These are phyloP conservation scores for Shargacucullia verbasci DNA, from an alignment of 2,888 invertebrate genomes.

Conservation along the genomic window DNA sequence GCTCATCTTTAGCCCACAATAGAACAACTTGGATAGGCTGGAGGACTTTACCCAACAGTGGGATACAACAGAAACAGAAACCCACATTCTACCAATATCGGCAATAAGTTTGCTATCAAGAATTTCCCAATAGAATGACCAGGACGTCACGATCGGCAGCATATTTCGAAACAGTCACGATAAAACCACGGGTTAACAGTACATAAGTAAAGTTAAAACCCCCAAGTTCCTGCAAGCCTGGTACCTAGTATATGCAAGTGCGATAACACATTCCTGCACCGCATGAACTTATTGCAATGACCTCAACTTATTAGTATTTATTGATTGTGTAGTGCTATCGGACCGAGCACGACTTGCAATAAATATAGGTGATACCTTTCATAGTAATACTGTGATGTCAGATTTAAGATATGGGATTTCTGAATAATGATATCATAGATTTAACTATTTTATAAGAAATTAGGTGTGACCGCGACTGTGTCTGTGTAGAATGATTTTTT, in stretches of 20 bases:
- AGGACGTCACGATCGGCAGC: no score
- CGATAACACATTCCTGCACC: not conserved
- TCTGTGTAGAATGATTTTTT: no score
- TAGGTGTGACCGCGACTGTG: no score
- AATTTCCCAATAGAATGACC: no score
- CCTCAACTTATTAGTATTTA: slow-evolving; percentile 54
- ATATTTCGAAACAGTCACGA: no score
- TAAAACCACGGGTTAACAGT: no score
- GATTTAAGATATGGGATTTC: slow-evolving; percentile 37
- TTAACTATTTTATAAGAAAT: not conserved
- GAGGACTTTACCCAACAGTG: no score
- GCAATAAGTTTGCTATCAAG: no score
- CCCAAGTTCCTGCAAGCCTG: not conserved
- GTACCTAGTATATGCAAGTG: not conserved
- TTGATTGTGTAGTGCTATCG: slow-evolving; percentile 34
- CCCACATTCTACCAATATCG: no score
- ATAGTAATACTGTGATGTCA: slow-evolving; percentile 38
- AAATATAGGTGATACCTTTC: slow-evolving; percentile 32
- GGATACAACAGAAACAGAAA: no score
- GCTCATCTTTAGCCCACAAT: no score
- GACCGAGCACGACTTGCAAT: slow-evolving; percentile 39
- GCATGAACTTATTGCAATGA: slow-evolving; percentile 31
- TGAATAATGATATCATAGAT: slow-evolving; percentile 34
- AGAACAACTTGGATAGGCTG: no score
- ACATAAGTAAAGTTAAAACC: not conserved